Evolutionary conservation across 2,888 invertebrate species (phyloP).

Genomic region (Blastobasis lacticolella): DNA sequence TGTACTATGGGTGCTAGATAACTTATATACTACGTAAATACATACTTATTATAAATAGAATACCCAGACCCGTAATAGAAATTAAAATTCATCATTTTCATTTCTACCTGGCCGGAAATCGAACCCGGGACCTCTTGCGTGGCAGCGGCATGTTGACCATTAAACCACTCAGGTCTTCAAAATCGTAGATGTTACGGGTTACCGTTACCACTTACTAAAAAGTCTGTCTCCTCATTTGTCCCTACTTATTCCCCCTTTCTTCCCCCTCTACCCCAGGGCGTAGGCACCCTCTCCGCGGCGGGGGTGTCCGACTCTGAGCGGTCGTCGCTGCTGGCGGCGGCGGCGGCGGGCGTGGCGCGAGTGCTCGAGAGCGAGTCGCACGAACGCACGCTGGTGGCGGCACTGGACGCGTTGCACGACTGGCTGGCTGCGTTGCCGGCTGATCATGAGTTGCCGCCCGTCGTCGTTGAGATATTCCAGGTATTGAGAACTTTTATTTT

Average conservation of each 20-base stretch:
- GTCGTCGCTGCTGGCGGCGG: slow-evolving; percentile 70
- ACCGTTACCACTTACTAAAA: no score
- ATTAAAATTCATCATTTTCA: no score
- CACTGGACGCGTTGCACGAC: slow-evolving; percentile 84
- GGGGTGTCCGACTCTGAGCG: slow-evolving; percentile 75
- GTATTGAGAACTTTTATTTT: slow-evolving; percentile 28
- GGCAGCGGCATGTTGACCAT: no score
- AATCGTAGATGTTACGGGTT: no score
- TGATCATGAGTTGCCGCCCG: slow-evolving; percentile 66
- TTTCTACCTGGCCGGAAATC: no score
- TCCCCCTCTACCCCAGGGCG: slow-evolving; percentile 30
- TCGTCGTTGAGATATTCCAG: slow-evolving; percentile 77
- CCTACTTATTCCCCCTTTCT: not conserved
- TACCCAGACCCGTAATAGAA: no score
- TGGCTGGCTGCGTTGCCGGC: slow-evolving; percentile 77
- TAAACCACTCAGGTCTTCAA: no score
- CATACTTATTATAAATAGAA: no score
- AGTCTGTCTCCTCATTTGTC: no score
- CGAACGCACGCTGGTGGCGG: slow-evolving; percentile 89
- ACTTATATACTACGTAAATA: no score
- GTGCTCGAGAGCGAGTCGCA: slow-evolving; percentile 92
- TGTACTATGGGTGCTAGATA: no score
- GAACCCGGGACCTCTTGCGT: no score
- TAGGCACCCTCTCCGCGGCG: slow-evolving; percentile 26
- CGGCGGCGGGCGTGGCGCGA: slow-evolving; percentile 80